phyloP scores from a whole-genome alignment of 1,140 invertebrate species.

The Rhagoletis pomonella region DNA sequence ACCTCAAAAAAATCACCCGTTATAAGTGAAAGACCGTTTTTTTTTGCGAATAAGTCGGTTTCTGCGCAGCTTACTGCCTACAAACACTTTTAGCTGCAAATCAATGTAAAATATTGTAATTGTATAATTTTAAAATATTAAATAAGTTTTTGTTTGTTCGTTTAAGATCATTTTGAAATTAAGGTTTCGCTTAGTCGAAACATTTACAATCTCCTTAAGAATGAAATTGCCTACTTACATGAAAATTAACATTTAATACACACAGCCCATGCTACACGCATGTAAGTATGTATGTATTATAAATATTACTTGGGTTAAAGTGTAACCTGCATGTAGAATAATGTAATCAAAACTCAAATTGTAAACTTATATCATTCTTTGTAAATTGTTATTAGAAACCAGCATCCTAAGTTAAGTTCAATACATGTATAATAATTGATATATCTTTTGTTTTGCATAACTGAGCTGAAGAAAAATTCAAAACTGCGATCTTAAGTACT shows the following conservation, averaged over 20 bases:
- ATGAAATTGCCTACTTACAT: constrained; percentile 1
- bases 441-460: background rate
- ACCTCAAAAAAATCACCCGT: too few relatives aligned
- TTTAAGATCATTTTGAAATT: constrained; percentile 7
- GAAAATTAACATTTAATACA: background rate
- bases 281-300: background rate
- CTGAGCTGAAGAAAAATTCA: background rate
- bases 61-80: background rate
- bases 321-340: constrained; percentile 30
- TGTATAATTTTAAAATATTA: background rate
- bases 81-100: constrained; percentile 46
- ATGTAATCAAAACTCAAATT: constrained; percentile 8
- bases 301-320: constrained; percentile 35
- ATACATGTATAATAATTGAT: background rate
- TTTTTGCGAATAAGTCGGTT: background rate
- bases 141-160: constrained; percentile 14
- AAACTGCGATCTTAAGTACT: constrained; percentile 1
- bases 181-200: constrained; percentile 1
- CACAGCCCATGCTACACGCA: too few relatives aligned
- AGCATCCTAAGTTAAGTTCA: constrained; percentile 51
- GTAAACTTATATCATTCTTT: constrained; percentile 43
- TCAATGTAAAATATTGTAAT: constrained; percentile 13
- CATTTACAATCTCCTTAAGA: constrained; percentile 30
- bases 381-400: constrained; percentile 39
- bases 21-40: background rate